A percentile compares a stretch with the other conserved stretches of the same genome.
These are phyloP conservation scores for Sweltsa coloradensis DNA, from an alignment of 1,140 invertebrate species.

Conservation along the genomic window DNA sequence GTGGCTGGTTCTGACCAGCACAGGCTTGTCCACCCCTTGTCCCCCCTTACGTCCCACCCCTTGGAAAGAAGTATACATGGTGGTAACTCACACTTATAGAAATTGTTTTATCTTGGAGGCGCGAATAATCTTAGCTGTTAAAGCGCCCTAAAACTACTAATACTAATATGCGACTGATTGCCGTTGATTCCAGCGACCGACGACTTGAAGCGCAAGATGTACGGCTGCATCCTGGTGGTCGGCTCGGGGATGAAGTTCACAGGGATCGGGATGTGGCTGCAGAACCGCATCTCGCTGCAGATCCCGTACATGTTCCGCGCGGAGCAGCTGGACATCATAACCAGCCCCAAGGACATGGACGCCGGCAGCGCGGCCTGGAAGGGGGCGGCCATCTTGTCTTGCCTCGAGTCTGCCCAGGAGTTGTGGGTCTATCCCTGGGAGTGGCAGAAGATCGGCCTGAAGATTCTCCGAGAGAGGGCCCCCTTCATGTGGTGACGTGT, in stretches of 20 bases:
- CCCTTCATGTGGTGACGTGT: slow-evolving; percentile 58
- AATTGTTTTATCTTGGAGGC: no score
- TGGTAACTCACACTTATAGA: no score
- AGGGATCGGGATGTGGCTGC: slow-evolving; percentile 77
- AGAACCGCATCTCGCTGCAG: slow-evolving; percentile 71
- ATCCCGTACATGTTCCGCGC: slow-evolving; percentile 66
- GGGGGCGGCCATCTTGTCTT: slow-evolving; percentile 85
- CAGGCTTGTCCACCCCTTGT: no score
- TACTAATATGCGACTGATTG: no score
- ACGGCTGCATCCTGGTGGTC: slow-evolving; percentile 81
- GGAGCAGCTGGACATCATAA: slow-evolving; percentile 74
- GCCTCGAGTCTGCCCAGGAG: slow-evolving; percentile 84
- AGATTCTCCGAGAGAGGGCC: slow-evolving; percentile 74
- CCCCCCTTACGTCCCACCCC: no score
- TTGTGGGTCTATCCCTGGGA: slow-evolving; percentile 80
- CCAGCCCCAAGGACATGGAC: slow-evolving; percentile 79
- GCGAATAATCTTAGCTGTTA: no score
- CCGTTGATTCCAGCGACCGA: slow-evolving; percentile 43
- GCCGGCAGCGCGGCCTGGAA: slow-evolving; percentile 84
- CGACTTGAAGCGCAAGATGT: slow-evolving; percentile 89
- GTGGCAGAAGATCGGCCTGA: slow-evolving; percentile 76
- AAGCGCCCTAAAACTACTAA: no score
- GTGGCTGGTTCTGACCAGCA: no score
- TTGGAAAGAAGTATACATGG: no score
- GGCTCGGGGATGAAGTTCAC: slow-evolving; percentile 82